Evolutionary conservation across 2,113 vertebrate genomes (phyloP).

Genomic region (Pithys albifrons): DNA sequence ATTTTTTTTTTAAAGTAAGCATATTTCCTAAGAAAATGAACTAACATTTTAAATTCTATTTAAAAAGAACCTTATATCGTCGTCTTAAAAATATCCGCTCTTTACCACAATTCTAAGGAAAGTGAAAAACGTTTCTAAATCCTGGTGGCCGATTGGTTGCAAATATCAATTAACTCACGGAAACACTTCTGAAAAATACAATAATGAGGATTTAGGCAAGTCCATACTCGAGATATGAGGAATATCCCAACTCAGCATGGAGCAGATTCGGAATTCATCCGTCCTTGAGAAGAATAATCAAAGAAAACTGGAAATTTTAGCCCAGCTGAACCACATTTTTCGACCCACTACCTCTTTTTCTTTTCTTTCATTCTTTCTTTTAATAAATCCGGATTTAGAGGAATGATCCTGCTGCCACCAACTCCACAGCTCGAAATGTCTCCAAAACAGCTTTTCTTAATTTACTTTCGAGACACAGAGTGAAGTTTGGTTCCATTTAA

Average conservation of each 20-base stretch:
- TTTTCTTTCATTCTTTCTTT: neutral
- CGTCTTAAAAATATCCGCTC: conserved; percentile 36
- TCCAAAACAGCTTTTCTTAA: neutral
- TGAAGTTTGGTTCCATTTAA: neutral
- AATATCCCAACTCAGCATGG: neutral
- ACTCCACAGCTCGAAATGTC: neutral
- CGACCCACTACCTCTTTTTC: fast-evolving
- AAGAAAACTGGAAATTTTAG: neutral
- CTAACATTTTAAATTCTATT: conserved; percentile 25
- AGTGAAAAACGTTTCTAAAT: neutral
- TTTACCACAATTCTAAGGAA: conserved; percentile 43
- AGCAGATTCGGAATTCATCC: neutral
- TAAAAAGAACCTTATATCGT: neutral
- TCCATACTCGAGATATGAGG: neutral
- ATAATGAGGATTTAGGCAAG: neutral
- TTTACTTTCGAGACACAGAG: neutral
- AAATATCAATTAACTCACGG: neutral
- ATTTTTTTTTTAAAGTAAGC: neutral
- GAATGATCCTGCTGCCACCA: neutral
- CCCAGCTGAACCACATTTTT: neutral
- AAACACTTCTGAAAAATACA: neutral
- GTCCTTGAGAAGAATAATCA: neutral
- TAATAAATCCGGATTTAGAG: neutral
- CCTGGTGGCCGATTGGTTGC: neutral
- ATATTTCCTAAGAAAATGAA: conserved; percentile 41